Base-by-base conservation (phyloP, 2,888 invertebrate genomes). In the Celastrina argiolus region DNA sequence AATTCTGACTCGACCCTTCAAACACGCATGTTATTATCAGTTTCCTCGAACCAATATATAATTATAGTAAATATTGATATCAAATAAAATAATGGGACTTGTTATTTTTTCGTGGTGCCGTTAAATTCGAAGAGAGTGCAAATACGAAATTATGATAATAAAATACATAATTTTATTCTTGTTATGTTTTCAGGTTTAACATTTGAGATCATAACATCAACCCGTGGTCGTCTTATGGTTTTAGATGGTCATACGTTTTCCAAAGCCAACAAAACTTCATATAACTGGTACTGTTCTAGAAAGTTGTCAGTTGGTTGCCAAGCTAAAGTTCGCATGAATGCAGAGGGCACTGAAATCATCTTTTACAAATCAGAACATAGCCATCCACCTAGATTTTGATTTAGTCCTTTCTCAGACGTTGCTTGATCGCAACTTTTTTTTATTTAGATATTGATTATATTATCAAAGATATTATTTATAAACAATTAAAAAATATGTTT, bases 221-320 rank as follows among this genome's bases (percentile, higher is more conserved):
- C 67, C 34, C 70, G 72, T 7, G 65, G 65, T 31, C 66, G 66
- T 8, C 14, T 72, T 1, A 61, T 72, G 1, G 56, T 69, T 22
- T 66, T 64, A 8, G 16, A 69, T 14, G 74, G 74, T 7, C 74
- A 71, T 31, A 74, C 74, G 1, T 75, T 69, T 61, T 72, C 69
- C 41, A 69, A 69, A 14, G 63, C 66, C 0, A 26, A 71, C 67
- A 34, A 68, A 39, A 7, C 61, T 1, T 66, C 67, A 5, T 66
- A 71, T 42, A 56, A 67, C 10, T 74, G 73, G 74, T 59, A 68
- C 12, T 75, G 75, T 56, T 72, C 73, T 3, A 69, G 67, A 7
- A 69, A 56, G 39, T 41, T 26, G 22, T 58, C 68, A 12, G 64
- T 45, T 51, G 58, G 58, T 1, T 69, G 69, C 39, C 56, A 58